phyloP scores from a whole-genome alignment of 2,113 vertebrate species.

The Boleophthalmus pectinirostris region DNA sequence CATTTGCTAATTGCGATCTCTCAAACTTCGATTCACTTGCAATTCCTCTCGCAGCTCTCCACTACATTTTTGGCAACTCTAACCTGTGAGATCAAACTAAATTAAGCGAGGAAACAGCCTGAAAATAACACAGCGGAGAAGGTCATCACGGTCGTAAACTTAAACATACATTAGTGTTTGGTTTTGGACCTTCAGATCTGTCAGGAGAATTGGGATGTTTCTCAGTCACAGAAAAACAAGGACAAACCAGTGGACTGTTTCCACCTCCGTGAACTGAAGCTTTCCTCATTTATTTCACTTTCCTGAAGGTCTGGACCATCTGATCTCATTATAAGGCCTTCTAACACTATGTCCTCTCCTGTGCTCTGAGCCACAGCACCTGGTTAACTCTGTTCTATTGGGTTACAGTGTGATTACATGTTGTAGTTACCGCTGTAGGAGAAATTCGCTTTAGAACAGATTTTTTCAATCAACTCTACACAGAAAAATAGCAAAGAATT shows the following conservation, averaged over 20 bases:
- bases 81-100: conserved; percentile 19
- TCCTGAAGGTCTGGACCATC: conserved; percentile 39
- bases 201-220: conserved; percentile 53
- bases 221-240: conserved; percentile 40
- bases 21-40: no score
- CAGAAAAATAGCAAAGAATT: neutral
- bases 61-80: no score
- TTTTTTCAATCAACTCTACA: neutral
- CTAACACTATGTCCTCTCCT: conserved; percentile 22
- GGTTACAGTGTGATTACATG: conserved; percentile 28
- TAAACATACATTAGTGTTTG: conserved; percentile 37
- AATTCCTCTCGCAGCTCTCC: no score
- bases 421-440: conserved; percentile 3
- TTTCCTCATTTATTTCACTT: conserved; percentile 15
- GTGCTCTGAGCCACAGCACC: conserved; percentile 28
- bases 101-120: conserved; percentile 35
- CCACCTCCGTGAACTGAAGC: conserved; percentile 31
- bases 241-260: conserved; percentile 34
- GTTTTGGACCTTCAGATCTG: conserved; percentile 46
- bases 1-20: no score
- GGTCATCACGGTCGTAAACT: conserved; percentile 41
- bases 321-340: conserved; percentile 46
- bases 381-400: conserved; percentile 16
- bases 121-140: conserved; percentile 43
- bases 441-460: conserved; percentile 25